Evolutionary conservation across 23 tunicate genomes (phyloP), one percentile per base, ranked within the genome.

Genomic region (Ciona savignyi): DNA sequence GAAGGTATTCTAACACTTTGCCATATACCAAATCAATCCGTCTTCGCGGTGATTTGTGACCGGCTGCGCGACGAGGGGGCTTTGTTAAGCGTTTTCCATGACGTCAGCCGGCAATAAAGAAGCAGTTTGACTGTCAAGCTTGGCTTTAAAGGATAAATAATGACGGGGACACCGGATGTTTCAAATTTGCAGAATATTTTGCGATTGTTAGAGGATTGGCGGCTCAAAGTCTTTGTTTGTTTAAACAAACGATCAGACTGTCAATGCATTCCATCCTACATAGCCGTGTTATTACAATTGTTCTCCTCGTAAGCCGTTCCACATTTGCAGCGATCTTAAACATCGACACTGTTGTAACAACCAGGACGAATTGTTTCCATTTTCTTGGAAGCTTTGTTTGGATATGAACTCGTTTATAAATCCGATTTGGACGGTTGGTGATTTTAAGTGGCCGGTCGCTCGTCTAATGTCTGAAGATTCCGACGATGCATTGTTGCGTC

Each of bases 21-120:
- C n/a, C n/a, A n/a, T n/a, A n/a, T n/a, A n/a, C n/a, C n/a, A n/a
- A n/a, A n/a, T n/a, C n/a, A n/a, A n/a, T n/a, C n/a, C n/a, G n/a
- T n/a, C n/a, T n/a, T n/a, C n/a, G n/a, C n/a, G n/a, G n/a, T 42
- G 56, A 42, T 42, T 42, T 42, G 56, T 42, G 56, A 42, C 56
- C 56, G 15, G 15, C 15, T n/a, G 9, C 56, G 11, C 56, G 11
- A 15, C 56, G 56, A 6, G 56, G 11, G 56, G 9, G 9, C 56
- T 42, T 42, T 42, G 56, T 42, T 42, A n/a, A 42, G 56, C 56
- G 56, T 15, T 6, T 42, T n/a, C n/a, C n/a, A n/a, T 42, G 56
- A 42, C 56, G 56, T 42, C 56, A 42, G 56, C 15, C 11, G 15
- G 56, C 56, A 42, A 42, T 42, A 42, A 42, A 9, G 11, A 42